Conservation (phyloP, 2,797 vertebrate genomes). For the Parauchenoglanis punctatus region DNA sequence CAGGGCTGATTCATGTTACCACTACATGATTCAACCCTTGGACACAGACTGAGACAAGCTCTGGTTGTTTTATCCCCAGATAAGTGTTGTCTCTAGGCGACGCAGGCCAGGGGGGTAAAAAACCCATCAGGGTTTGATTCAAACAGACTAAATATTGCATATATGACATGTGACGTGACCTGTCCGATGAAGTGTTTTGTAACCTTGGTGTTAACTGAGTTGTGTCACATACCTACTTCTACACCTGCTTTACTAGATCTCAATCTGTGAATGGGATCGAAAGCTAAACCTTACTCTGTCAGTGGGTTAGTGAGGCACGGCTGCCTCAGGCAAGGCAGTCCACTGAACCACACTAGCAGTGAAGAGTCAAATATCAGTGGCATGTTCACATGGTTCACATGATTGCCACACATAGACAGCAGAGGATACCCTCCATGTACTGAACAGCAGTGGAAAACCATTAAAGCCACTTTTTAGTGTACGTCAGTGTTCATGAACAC, state of each 20-base stretch:
- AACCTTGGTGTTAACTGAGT: background rate
- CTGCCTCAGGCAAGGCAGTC: slow-evolving; percentile 2
- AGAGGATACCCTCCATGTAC: background rate
- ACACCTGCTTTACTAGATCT: background rate
- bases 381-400: background rate
- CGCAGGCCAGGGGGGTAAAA: background rate
- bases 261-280: background rate
- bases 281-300: background rate
- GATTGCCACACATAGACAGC: background rate
- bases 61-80: background rate
- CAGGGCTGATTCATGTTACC: slow-evolving; percentile 14
- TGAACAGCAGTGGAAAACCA: slow-evolving; percentile 5
- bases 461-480: background rate
- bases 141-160: background rate
- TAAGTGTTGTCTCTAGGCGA: background rate
- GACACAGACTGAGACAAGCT: background rate
- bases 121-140: background rate
- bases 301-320: background rate
- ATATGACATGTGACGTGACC: background rate
- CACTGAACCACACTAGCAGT: background rate
- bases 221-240: background rate
- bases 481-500: background rate
- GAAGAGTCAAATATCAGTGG: background rate
- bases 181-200: background rate
- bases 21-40: slow-evolving; percentile 16